Conservation (phyloP, 2,113 vertebrate genomes). For the Lasiurus borealis region DNA sequence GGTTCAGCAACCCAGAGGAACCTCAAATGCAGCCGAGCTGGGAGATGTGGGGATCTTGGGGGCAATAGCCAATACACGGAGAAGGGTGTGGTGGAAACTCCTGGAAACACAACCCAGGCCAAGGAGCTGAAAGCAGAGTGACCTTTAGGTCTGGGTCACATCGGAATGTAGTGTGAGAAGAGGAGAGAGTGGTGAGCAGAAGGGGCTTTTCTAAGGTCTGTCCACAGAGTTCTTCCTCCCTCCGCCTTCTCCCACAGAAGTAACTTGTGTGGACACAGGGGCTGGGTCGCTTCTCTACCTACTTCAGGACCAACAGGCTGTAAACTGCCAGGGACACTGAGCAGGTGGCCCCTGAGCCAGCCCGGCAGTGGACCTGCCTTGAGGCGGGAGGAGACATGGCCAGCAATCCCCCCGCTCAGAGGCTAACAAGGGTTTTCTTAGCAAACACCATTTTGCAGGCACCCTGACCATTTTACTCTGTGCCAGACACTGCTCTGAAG, state of each 20-base stretch:
- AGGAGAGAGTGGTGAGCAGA: background rate
- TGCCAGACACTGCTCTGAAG: background rate
- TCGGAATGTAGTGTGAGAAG: background rate
- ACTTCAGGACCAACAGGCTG: background rate
- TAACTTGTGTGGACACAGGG: background rate
- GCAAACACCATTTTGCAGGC: background rate
- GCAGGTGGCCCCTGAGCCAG: background rate
- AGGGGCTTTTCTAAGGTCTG: too few relatives aligned
- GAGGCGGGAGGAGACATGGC: background rate
- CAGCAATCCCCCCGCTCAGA: rapidly evolving
- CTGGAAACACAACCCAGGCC: background rate
- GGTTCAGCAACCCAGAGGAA: background rate
- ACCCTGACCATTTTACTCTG: background rate
- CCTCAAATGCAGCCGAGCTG: background rate
- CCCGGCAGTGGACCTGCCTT: background rate
- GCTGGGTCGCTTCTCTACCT: background rate
- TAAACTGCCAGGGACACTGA: background rate
- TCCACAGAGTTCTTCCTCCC: background rate
- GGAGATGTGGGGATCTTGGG: background rate
- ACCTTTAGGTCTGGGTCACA: background rate
- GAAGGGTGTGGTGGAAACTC: background rate
- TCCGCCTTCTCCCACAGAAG: background rate
- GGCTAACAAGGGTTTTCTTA: background rate
- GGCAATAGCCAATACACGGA: too few relatives aligned
- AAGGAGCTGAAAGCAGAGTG: too few relatives aligned